Base-by-base conservation (phyloP, 2,888 invertebrate species). In the Tipula unca region DNA sequence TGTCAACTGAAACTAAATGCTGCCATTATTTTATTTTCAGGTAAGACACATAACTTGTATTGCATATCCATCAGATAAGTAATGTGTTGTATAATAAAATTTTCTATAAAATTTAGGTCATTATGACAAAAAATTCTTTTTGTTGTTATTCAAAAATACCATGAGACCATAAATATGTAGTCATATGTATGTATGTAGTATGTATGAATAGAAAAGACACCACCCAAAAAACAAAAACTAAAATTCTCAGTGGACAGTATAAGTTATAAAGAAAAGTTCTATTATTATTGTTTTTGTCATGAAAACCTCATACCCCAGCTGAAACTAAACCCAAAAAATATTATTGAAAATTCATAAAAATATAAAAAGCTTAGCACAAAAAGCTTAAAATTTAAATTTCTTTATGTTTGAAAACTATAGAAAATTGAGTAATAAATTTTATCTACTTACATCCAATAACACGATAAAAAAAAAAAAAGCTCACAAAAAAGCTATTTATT, bases 371-470 rank as follows among this genome's bases (percentile, higher is more conserved):
- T 69, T 25, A 69, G 69, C 25, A 69, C 48, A 25, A 69, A 69
- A 69, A 69, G 69, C 69, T 69, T 69, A 69, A 69, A 69, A 69
- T 69, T 25, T 69, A 69, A 25, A 69, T 69, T 69, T 69, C 69
- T 69, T 69, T 48, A 69, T 69, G 3, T 69, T 69, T 25, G 20
- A 25, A 69, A 69, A 25, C 69, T 69, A 69, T 69, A 69, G 10
- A 69, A 69, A 69, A 69, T 69, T 69, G 69, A 69, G 69, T 69
- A 69, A 69, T 69, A 69, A 69, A 69, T 69, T 69, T 25, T 69
- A 69, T 69, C 69, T 69, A 69, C 69, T 69, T 69, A 69, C 69
- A 69, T 69, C 25, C 25, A 69, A 20, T 69, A 69, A 69, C 69
- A 69, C 69, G 69, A 69, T 54, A 54, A 25, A n/a, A 48, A 48